Conservation (phyloP, 2,888 invertebrate species). For the Rhodophaea formosa region DNA sequence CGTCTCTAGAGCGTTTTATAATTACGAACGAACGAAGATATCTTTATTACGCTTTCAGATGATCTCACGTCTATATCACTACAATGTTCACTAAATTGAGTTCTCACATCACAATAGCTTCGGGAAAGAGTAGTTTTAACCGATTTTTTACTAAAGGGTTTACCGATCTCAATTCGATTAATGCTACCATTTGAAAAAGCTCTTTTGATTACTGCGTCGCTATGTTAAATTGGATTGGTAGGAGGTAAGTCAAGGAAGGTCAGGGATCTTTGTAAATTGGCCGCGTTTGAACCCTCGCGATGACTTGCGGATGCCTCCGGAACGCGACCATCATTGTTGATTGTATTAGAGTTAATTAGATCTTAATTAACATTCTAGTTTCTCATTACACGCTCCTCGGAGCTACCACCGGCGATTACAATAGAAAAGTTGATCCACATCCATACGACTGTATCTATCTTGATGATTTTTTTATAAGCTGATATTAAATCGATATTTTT, state of each 20-base stretch:
- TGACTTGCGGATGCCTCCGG: constrained; percentile 77
- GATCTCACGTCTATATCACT: constrained; percentile 55
- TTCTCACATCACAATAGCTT: constrained; percentile 77
- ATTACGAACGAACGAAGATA: constrained; percentile 41
- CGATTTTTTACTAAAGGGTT: constrained; percentile 78
- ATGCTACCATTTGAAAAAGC: constrained; percentile 51
- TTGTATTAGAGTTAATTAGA: constrained; percentile 81
- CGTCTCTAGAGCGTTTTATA: constrained; percentile 20
- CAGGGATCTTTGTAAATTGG: constrained; percentile 54
- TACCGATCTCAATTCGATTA: constrained; percentile 79
- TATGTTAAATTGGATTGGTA: constrained; percentile 29
- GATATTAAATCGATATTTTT: constrained; percentile 36
- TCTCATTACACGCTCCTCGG: constrained; percentile 79
- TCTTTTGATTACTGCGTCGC: constrained; percentile 5
- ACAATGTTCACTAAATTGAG: constrained; percentile 73
- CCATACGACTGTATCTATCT: constrained; percentile 56
- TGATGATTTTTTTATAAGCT: constrained; percentile 62
- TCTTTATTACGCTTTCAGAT: constrained; percentile 67
- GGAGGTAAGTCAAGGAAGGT: constrained; percentile 44
- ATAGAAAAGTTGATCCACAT: constrained; percentile 75
- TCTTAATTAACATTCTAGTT: constrained; percentile 81
- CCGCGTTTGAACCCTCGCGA: constrained; percentile 55
- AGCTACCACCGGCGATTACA: constrained; percentile 68
- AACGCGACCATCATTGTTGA: constrained; percentile 79
- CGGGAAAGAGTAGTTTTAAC: constrained; percentile 70